Evolutionary conservation across 2,888 invertebrate genomes (phyloP).

Genomic region (Branchellion lobata): DNA sequence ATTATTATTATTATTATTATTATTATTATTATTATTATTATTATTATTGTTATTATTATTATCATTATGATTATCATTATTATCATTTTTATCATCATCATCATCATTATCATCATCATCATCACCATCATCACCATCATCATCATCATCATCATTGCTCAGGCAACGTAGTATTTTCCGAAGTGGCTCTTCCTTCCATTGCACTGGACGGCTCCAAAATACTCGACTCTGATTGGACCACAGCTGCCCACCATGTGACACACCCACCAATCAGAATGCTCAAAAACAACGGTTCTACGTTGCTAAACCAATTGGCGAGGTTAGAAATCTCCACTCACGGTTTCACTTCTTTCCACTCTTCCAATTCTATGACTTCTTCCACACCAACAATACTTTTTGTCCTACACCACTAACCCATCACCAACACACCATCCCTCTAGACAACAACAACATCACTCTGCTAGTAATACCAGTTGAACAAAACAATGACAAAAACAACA

Average conservation of each 20-base stretch:
- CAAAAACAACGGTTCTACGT: constrained; percentile 77
- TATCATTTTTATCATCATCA: neutral
- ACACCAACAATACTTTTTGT: too few relatives aligned
- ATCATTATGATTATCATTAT: too few relatives aligned
- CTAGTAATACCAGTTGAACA: too few relatives aligned
- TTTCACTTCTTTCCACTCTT: too few relatives aligned
- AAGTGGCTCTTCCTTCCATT: constrained; percentile 81
- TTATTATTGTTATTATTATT: neutral
- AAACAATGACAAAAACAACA: too few relatives aligned
- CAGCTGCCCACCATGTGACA: constrained; percentile 90
- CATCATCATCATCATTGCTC: neutral
- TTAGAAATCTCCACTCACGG: constrained; percentile 63
- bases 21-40: neutral
- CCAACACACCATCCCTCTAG: too few relatives aligned
- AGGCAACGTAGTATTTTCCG: constrained; percentile 79
- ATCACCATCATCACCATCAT: constrained; percentile 6
- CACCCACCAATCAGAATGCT: constrained; percentile 92
- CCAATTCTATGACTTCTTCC: too few relatives aligned
- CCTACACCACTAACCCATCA: too few relatives aligned
- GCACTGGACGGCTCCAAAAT: constrained; percentile 78
- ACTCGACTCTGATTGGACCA: constrained; percentile 80
- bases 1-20: too few relatives aligned
- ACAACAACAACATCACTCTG: too few relatives aligned
- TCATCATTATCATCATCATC: neutral
- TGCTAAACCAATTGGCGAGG: constrained; percentile 84